Conservation (phyloP, 2,888 invertebrate species). For the Platypus cylindrus region DNA sequence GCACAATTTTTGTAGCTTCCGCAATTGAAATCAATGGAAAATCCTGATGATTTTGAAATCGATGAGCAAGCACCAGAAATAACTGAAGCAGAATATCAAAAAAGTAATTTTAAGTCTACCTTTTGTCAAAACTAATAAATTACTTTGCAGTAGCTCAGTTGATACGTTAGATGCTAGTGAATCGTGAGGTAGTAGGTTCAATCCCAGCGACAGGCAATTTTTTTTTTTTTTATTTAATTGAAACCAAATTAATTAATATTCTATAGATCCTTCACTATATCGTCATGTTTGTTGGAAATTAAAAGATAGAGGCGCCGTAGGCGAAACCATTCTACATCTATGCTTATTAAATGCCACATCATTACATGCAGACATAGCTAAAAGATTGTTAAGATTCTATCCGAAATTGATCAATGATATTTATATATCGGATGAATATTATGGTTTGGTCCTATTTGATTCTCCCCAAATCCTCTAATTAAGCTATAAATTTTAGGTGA, state of each 20-base stretch:
- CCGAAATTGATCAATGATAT: conserved; percentile 94
- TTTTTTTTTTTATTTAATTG: not conserved
- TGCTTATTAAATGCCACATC: conserved; percentile 87
- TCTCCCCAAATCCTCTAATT: too few species aligned
- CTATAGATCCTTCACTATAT: conserved; percentile 53
- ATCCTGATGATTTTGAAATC: conserved; percentile 74
- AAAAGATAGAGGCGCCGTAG: conserved; percentile 85
- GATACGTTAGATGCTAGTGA: too few species aligned
- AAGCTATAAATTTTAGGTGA: conserved; percentile 54
- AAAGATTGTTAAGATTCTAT: conserved; percentile 78
- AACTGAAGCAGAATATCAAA: conserved; percentile 35
- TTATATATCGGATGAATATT: conserved; percentile 94
- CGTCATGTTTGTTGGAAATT: conserved; percentile 86
- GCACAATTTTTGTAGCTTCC: conserved; percentile 45
- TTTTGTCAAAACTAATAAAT: too few species aligned
- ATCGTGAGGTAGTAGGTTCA: too few species aligned
- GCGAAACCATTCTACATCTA: conserved; percentile 87
- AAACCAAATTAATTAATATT: conserved; percentile 3
- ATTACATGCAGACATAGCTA: conserved; percentile 85
- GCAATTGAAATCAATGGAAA: conserved; percentile 64
- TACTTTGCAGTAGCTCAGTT: too few species aligned
- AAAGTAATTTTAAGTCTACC: conserved; percentile 30
- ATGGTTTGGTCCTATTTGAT: too few species aligned
- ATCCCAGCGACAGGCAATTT: too few species aligned
- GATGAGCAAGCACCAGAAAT: conserved; percentile 62